Percentiles rank a stretch among this genome's conserved stretches.
Conservation (phyloP, 1,140 invertebrate genomes). For the Apis florea region DNA sequence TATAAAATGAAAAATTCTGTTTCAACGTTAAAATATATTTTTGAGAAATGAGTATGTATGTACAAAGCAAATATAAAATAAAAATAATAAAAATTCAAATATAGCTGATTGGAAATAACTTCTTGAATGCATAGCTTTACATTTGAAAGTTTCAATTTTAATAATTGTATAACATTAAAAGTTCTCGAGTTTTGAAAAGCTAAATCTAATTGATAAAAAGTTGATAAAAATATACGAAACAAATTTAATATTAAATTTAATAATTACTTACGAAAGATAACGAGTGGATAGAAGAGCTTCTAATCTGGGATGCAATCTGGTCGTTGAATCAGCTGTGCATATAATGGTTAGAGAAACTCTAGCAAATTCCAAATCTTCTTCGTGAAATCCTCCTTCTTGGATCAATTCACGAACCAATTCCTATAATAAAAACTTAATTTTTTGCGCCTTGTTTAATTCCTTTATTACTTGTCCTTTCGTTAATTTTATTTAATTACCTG, state of each 20-base stretch:
- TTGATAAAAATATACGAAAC: too few relatives aligned
- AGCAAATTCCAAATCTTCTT: constrained; percentile 77
- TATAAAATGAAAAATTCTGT: neutral
- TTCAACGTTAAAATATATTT: neutral
- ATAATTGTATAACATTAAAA: neutral
- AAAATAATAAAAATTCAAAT: neutral
- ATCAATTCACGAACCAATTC: constrained; percentile 75
- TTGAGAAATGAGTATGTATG: too few relatives aligned
- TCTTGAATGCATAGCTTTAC: neutral
- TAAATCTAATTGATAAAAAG: too few relatives aligned
- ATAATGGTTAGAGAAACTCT: constrained; percentile 73
- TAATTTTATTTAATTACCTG: constrained; percentile 62
- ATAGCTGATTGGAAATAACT: neutral
- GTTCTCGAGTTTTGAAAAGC: too few relatives aligned
- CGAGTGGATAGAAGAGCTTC: constrained; percentile 71
- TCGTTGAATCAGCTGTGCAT: constrained; percentile 71
- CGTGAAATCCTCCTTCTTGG: constrained; percentile 77
- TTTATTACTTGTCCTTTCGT: too few relatives aligned
- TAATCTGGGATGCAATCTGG: constrained; percentile 75
- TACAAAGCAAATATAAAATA: neutral
- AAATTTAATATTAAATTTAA: too few relatives aligned
- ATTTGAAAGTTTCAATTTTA: neutral
- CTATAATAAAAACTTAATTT: constrained; percentile 40
- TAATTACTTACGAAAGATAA: constrained; percentile 66
- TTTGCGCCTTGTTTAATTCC: neutral